Conservation (phyloP, 2,113 vertebrate species). For the Bujurquina vittata region DNA sequence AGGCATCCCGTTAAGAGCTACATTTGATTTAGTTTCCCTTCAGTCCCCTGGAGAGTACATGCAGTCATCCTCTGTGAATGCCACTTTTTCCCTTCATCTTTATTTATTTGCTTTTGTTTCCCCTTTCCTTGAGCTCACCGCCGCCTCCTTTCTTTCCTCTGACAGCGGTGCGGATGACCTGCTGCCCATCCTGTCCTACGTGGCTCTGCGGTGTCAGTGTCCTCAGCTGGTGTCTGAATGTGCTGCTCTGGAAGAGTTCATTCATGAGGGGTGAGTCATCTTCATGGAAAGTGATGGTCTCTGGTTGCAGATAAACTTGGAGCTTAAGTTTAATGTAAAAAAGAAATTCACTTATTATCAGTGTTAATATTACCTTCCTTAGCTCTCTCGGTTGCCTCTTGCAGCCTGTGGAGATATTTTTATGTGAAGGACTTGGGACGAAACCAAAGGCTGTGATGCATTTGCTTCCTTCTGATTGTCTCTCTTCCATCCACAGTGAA, state of each 20-base stretch:
- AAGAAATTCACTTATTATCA: background rate
- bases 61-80: constrained; percentile 24
- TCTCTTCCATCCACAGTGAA: background rate
- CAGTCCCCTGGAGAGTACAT: constrained; percentile 3
- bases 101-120: constrained; percentile 6
- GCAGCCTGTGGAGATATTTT: background rate
- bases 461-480: background rate
- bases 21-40: constrained; percentile 29
- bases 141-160: background rate
- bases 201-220: constrained; percentile 87
- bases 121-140: background rate
- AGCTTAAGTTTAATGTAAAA: background rate
- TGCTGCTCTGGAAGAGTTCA: constrained; percentile 93
- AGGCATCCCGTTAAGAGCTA: constrained; percentile 39
- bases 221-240: constrained; percentile 94
- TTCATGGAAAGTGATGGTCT: background rate
- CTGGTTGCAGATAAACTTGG: background rate
- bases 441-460: background rate
- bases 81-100: background rate
- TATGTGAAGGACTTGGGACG: background rate
- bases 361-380: background rate
- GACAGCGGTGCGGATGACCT: constrained; percentile 92
- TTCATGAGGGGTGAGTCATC: constrained; percentile 90
- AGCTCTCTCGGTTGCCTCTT: background rate
- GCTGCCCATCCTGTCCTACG: constrained; percentile 92